Conservation (phyloP, 1,140 invertebrate species). For the Sarcophaga bullata region DNA sequence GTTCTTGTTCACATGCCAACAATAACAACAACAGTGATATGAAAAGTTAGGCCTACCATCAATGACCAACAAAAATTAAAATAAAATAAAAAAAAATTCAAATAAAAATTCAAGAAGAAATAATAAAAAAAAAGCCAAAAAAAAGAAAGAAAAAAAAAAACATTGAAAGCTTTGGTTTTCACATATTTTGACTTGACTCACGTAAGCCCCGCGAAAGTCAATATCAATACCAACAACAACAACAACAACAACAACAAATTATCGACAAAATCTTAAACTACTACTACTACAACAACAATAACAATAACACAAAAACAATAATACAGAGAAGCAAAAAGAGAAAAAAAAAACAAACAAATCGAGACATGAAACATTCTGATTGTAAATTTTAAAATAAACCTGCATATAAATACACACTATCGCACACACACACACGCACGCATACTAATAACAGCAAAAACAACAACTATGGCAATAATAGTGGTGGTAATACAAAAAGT, state of each 20-base stretch:
- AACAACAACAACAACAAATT: slow-evolving; percentile 22
- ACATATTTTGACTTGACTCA: slow-evolving; percentile 31
- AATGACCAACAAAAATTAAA: not conserved
- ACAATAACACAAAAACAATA: slow-evolving; percentile 44
- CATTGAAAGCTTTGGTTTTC: slow-evolving; percentile 27
- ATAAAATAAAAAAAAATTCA: not conserved
- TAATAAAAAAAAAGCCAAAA: not conserved
- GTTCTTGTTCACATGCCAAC: slow-evolving; percentile 26
- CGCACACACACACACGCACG: not conserved
- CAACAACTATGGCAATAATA: not conserved
- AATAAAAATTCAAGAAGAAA: not conserved
- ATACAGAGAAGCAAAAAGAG: slow-evolving; percentile 52
- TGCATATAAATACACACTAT: not conserved
- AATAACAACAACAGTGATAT: not conserved
- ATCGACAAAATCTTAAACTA: not conserved
- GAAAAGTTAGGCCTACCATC: not conserved
- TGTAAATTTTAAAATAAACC: slow-evolving; percentile 47
- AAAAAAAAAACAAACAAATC: slow-evolving; percentile 50
- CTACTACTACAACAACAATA: slow-evolving; percentile 45
- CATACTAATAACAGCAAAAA: not conserved
- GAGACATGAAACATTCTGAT: slow-evolving; percentile 66
- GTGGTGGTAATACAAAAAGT: not conserved
- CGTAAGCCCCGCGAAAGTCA: slow-evolving; percentile 35
- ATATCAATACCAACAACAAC: slow-evolving; percentile 23
- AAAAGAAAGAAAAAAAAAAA: slow-evolving; percentile 32